These are phyloP conservation scores for Potorous gilbertii DNA, from an alignment of 2,797 vertebrate genomes.

Conservation along the genomic window DNA sequence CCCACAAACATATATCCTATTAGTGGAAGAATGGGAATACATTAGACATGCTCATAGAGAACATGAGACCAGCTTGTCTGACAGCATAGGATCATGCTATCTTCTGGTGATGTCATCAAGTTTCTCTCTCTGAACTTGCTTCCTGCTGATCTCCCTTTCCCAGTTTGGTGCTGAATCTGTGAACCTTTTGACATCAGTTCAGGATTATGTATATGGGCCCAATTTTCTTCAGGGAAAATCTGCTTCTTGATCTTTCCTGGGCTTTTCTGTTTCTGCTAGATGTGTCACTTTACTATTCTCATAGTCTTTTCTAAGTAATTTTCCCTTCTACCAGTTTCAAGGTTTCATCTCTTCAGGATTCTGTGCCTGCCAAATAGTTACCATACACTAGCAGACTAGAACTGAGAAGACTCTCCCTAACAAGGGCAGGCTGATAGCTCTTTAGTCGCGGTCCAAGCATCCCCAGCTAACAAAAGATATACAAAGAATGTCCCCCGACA, in stretches of 20 bases:
- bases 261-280: neutral
- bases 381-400: neutral
- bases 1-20: neutral
- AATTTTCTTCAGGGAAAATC: neutral
- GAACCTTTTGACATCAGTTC: neutral
- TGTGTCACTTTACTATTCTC: neutral
- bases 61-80: neutral
- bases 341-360: neutral
- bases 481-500: neutral
- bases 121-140: neutral
- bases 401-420: neutral
- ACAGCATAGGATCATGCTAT: neutral
- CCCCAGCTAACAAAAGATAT: neutral
- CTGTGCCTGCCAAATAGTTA: neutral
- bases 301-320: neutral
- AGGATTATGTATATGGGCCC: neutral
- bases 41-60: neutral
- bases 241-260: neutral
- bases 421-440: neutral
- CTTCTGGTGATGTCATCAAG: neutral
- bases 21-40: neutral
- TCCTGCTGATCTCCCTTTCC: neutral
- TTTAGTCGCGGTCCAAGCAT: neutral
- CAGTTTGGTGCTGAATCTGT: neutral
- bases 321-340: neutral